Evolutionary conservation across 2,113 vertebrate genomes (phyloP).

Genomic region (Lasiurus cinereus): DNA sequence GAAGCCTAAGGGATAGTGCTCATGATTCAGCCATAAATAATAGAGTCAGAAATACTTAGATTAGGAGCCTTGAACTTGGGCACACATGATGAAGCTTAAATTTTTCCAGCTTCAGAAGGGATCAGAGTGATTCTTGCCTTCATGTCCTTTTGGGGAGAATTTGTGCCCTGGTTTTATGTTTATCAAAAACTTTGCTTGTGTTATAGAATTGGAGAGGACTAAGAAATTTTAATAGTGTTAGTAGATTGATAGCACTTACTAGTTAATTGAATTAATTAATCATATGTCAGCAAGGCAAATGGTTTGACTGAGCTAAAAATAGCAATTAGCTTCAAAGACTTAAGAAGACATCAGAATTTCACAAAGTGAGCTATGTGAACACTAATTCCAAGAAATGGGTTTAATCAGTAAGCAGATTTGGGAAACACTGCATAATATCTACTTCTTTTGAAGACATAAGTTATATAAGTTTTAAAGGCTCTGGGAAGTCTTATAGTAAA

Average conservation of each 20-base stretch:
- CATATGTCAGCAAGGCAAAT: not conserved
- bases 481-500: not conserved
- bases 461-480: not conserved
- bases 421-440: not conserved
- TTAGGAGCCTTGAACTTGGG: not conserved
- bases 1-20: not conserved
- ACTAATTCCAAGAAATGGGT: not conserved
- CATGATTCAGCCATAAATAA: not conserved
- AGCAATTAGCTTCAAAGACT: not conserved
- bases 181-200: not conserved
- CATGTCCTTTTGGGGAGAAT: not conserved
- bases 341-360: not conserved
- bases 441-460: not conserved
- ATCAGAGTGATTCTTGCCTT: not conserved
- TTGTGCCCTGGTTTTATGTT: not conserved
- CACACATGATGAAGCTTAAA: not conserved
- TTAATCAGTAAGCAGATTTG: constrained; percentile 1
- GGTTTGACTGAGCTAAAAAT: not conserved
- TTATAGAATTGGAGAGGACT: not conserved
- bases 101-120: not conserved
- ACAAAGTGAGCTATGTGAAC: not conserved
- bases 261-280: constrained; percentile 34
- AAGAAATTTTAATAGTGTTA: not conserved
- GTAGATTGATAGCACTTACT: constrained; percentile 1
- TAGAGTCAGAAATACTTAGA: not conserved